A percentile compares a stretch with the other conserved stretches of the same genome.
Conservation (phyloP, 2,113 vertebrate genomes). For the Serilophus lunatus region DNA sequence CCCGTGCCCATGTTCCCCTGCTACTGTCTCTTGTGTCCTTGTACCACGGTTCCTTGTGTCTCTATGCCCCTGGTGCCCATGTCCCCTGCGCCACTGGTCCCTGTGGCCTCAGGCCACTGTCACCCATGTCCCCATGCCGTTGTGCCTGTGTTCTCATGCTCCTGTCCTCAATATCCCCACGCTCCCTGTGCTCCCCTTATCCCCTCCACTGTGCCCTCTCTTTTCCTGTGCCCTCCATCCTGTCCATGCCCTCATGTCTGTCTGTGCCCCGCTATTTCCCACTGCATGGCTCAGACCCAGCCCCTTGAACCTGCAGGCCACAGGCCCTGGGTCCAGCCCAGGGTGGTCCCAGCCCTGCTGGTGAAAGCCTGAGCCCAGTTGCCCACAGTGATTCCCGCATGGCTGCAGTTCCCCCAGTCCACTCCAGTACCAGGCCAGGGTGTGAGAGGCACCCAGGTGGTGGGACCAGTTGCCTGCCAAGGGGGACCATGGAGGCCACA, state of each 20-base stretch:
- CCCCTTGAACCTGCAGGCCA: background rate
- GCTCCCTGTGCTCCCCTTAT: background rate
- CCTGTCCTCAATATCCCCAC: background rate
- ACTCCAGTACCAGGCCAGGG: no score
- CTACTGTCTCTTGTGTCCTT: background rate
- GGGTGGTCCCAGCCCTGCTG: background rate
- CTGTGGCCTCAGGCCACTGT: no score
- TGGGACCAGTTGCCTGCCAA: background rate
- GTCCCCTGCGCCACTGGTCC: no score
- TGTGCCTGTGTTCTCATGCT: background rate
- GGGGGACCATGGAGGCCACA: background rate
- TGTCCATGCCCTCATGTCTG: background rate
- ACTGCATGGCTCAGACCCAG: background rate
- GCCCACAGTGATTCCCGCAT: accelerated
- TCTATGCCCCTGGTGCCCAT: no score
- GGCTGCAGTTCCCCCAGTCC: background rate
- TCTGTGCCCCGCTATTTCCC: background rate
- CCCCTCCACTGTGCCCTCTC: background rate
- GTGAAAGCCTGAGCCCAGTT: accelerated
- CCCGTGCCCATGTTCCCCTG: background rate
- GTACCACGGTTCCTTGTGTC: no score
- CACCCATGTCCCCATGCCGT: accelerated
- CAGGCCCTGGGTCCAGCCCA: background rate
- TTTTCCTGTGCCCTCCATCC: background rate
- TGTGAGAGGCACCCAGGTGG: background rate